phyloP scores from a whole-genome alignment of 2,113 vertebrate genomes.

The Motacilla alba region DNA sequence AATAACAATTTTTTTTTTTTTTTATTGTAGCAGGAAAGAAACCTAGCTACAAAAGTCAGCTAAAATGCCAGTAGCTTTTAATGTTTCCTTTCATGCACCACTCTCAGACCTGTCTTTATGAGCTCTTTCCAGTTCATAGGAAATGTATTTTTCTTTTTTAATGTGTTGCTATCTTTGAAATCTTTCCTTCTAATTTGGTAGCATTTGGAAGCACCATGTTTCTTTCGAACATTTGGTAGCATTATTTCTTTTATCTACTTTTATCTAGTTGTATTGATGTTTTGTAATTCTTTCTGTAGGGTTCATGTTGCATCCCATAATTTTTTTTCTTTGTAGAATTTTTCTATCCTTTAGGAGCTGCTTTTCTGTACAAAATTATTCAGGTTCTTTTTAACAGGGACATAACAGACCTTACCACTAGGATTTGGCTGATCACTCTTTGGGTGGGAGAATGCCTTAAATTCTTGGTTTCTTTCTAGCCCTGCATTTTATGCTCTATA shows the following conservation, averaged over 20 bases:
- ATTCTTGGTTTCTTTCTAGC: neutral
- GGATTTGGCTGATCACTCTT: neutral
- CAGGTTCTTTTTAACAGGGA: neutral
- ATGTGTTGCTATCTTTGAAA: neutral
- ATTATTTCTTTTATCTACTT: neutral
- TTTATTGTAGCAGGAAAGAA: neutral
- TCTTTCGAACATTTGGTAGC: neutral
- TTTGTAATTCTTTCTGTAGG: neutral
- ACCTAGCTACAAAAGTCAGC: neutral
- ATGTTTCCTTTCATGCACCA: neutral
- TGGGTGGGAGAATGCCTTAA: neutral
- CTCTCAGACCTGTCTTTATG: neutral
- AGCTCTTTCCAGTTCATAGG: neutral
- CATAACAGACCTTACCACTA: neutral
- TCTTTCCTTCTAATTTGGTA: neutral
- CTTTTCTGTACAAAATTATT: neutral
- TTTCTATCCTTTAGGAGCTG: neutral
- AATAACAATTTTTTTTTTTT: neutral
- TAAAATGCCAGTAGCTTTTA: neutral
- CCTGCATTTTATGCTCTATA: neutral
- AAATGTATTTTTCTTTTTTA: neutral
- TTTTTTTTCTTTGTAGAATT: neutral
- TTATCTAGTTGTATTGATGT: neutral
- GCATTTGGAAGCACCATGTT: neutral
- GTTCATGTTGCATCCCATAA: neutral